A percentile compares a stretch with the other conserved stretches of the same genome.
Conservation (phyloP, 2,888 invertebrate genomes). For the Lasioglossum villosulum region DNA sequence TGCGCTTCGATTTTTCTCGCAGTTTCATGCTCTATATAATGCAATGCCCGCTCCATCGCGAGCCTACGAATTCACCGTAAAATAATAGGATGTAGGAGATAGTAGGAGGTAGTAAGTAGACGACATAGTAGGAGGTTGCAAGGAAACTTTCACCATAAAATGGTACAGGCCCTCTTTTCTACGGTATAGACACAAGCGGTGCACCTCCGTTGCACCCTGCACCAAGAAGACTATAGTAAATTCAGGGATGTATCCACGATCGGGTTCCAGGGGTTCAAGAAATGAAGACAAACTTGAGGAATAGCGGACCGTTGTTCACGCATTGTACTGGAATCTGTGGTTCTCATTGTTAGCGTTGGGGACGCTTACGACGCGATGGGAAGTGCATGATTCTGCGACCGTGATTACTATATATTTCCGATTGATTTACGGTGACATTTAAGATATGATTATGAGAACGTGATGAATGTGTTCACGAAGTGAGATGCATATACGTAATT, state of each 20-base stretch:
- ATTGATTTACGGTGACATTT: neutral
- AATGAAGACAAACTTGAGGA: neutral
- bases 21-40: conserved; percentile 27
- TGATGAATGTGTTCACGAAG: neutral
- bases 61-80: neutral
- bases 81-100: conserved; percentile 12
- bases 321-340: neutral
- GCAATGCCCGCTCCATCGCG: neutral
- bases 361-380: neutral
- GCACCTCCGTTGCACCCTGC: neutral
- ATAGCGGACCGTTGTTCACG: neutral
- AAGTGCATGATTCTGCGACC: neutral
- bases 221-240: conserved; percentile 12
- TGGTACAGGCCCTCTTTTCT: conserved; percentile 17
- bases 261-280: neutral
- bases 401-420: neutral
- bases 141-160: conserved; percentile 49
- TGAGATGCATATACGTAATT: neutral
- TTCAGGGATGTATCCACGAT: conserved; percentile 11
- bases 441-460: neutral
- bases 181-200: conserved; percentile 28
- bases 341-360: neutral
- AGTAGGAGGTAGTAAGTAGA: conserved; percentile 12
- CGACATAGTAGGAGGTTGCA: conserved; percentile 12
- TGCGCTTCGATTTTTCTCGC: neutral